Evolutionary conservation across 2,797 vertebrate species (phyloP), one percentile per base, ranked within the genome.

Genomic region (Macropodus opercularis): DNA sequence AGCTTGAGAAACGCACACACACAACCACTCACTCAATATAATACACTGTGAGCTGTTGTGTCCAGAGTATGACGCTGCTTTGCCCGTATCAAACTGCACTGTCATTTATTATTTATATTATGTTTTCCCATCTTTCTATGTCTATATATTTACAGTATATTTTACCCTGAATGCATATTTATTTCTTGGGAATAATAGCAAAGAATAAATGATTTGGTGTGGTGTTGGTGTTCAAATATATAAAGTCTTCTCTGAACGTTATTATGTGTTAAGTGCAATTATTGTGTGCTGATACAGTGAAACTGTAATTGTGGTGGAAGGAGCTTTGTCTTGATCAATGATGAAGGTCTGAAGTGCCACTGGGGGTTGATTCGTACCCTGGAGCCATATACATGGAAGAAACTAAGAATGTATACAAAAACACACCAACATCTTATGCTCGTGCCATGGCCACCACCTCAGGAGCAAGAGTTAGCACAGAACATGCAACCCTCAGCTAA

Each of bases 301-400:
- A 81, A 55, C 53, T 42, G 51, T 71, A 15, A 80, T 61, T 79
- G 81, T 77, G 43, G 55, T 61, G 35, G 44, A 63, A 32, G 61
- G 52, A 15, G 22, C 35, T 65, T 10, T 3, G 58, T 67, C 79
- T 77, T 79, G 71, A 87, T 85, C 86, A 69, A 81, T 87, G 74
- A 67, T 26, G 4, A 46, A n/a, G n/a, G n/a, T n/a, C n/a, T n/a
- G n/a, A n/a, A n/a, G 55, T 36, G 40, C 46, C 49, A 31, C 26
- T 0, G 15, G 19, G 38, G 59, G 47, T 46, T 49, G 51, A 66
- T 74, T 35, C 42, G 23, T 40, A 22, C 0, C 1, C n/a, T 34
- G 15, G 24, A 39, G 46, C 46, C 22, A 29, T 10, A 27, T 3
- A 66, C 31, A 56, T 55, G 49, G 19, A 32, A 32, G 31, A 32